Conservation (phyloP, 2,888 invertebrate species). For the Philonicus albiceps region DNA sequence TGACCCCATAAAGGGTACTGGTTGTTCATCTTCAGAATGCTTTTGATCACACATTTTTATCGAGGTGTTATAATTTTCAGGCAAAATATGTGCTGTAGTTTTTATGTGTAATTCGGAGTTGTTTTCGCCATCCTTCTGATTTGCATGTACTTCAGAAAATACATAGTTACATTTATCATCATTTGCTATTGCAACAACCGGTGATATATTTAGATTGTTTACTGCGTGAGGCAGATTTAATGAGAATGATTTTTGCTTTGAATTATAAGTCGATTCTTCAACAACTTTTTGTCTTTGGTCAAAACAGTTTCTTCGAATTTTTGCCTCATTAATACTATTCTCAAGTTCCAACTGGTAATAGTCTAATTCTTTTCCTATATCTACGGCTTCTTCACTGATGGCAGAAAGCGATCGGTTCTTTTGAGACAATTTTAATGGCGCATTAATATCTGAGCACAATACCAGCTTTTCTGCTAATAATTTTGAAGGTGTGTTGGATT, state of each 20-base stretch:
- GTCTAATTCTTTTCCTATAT: slow-evolving; percentile 62
- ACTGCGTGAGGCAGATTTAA: neutral
- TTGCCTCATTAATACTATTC: slow-evolving; percentile 63
- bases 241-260: neutral
- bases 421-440: slow-evolving; percentile 14
- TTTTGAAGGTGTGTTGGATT: slow-evolving; percentile 55
- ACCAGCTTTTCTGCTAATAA: slow-evolving; percentile 60
- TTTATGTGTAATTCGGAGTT: neutral
- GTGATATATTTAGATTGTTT: too few species aligned
- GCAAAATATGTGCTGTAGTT: neutral
- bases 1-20: neutral
- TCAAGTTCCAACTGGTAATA: slow-evolving; percentile 62
- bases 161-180: neutral
- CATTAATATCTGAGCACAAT: slow-evolving; percentile 55
- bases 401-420: slow-evolving; percentile 54
- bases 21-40: neutral
- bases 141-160: neutral
- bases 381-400: slow-evolving; percentile 60
- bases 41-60: neutral
- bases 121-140: neutral
- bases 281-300: slow-evolving; percentile 5
- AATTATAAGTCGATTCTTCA: neutral
- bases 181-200: neutral
- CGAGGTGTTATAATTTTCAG: neutral
- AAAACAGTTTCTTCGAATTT: slow-evolving; percentile 54